phyloP scores from a whole-genome alignment of 2,888 invertebrate genomes.

The Zaprionus obscuricornis region DNA sequence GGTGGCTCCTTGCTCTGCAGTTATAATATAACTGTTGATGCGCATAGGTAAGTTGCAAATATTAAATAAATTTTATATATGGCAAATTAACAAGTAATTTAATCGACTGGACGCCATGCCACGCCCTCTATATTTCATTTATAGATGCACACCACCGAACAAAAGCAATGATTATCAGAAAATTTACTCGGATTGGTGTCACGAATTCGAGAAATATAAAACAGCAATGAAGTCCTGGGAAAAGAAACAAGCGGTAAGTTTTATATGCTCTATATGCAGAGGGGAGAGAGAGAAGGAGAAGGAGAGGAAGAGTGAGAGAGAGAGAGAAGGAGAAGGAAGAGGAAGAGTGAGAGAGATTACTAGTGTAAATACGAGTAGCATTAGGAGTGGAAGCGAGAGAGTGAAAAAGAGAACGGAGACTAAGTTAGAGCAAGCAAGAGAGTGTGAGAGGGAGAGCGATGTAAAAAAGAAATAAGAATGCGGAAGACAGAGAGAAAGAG shows the following conservation, averaged over 20 bases:
- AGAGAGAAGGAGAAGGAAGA: too few species aligned
- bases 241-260: slow-evolving; percentile 95
- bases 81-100: too few species aligned
- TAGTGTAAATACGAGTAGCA: too few species aligned
- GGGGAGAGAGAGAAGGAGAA: not conserved
- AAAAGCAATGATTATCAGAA: slow-evolving; percentile 96
- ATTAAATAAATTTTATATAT: too few species aligned
- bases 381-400: too few species aligned
- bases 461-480: too few species aligned
- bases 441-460: too few species aligned
- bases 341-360: too few species aligned
- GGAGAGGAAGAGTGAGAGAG: too few species aligned
- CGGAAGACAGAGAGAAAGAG: too few species aligned
- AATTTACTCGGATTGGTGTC: slow-evolving; percentile 99
- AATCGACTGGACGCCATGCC: not conserved
- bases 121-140: not conserved
- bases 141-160: slow-evolving; percentile 92
- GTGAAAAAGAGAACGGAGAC: too few species aligned
- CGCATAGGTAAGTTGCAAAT: slow-evolving; percentile 87
- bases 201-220: slow-evolving; percentile 98
- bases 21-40: slow-evolving; percentile 97
- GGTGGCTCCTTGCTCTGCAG: slow-evolving; percentile 94
- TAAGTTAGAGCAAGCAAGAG: too few species aligned
- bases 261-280: slow-evolving; percentile 30
- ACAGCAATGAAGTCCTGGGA: slow-evolving; percentile 98